Percentiles rank a stretch among this genome's conserved stretches.
Conservation (phyloP, 2,797 vertebrate species). For the Rhinatrema bivittatum region DNA sequence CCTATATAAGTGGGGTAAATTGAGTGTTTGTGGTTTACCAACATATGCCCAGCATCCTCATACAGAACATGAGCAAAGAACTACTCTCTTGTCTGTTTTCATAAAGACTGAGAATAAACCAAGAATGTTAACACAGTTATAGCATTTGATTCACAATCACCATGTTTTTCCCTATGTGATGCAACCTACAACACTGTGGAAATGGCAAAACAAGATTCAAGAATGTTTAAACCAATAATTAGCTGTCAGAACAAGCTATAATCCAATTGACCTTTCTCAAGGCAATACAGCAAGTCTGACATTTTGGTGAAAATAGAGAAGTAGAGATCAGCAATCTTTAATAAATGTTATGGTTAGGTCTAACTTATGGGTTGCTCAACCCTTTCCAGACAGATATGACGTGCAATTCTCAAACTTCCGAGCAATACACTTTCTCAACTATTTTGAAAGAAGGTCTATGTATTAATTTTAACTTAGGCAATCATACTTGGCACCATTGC, state of each 20-base stretch:
- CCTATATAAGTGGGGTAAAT: too few relatives aligned
- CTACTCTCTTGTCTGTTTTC: slow-evolving; percentile 3
- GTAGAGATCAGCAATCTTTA: slow-evolving; percentile 36
- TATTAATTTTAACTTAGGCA: too few relatives aligned
- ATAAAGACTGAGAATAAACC: slow-evolving; percentile 7
- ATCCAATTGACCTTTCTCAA: slow-evolving; percentile 44
- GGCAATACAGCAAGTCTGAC: slow-evolving; percentile 41
- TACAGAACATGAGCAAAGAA: neutral
- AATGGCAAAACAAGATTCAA: slow-evolving; percentile 28
- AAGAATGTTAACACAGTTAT: neutral
- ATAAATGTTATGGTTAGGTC: slow-evolving; percentile 19
- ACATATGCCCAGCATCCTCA: neutral
- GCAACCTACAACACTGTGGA: too few relatives aligned
- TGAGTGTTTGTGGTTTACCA: too few relatives aligned
- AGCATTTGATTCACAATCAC: slow-evolving; percentile 2
- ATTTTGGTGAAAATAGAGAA: slow-evolving; percentile 49
- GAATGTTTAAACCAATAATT: slow-evolving; percentile 33
- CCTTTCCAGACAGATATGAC: slow-evolving; percentile 38
- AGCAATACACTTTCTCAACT: slow-evolving; percentile 14
- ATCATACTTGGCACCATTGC: too few relatives aligned
- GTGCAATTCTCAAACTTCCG: slow-evolving; percentile 17
- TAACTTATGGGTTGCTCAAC: slow-evolving; percentile 36
- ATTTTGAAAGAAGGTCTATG: too few relatives aligned
- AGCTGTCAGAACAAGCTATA: slow-evolving; percentile 17
- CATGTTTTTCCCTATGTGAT: slow-evolving; percentile 24